Conservation (phyloP, 2,797 vertebrate genomes). For the Apodemus agrarius region DNA sequence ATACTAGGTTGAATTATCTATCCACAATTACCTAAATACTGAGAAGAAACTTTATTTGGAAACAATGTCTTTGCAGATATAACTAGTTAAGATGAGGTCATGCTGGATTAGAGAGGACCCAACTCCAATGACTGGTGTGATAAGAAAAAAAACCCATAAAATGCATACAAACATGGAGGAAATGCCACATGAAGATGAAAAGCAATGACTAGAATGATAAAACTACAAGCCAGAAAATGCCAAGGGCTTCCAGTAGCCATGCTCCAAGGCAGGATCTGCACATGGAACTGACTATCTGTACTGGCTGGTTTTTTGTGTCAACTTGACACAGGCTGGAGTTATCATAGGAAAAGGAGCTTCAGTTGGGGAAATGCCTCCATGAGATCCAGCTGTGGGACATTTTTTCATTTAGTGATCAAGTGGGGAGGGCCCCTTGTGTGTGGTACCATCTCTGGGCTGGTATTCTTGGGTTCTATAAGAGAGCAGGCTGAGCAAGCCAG, state of each 20-base stretch:
- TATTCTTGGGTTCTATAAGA: no score
- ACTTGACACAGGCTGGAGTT: no score
- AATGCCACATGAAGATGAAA: neutral
- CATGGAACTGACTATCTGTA: neutral
- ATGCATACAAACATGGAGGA: neutral
- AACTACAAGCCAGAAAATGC: neutral
- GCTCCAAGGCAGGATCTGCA: neutral
- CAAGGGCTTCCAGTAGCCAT: neutral
- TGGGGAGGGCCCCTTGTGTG: no score
- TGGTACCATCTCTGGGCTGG: no score
- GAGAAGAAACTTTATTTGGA: conserved; percentile 8
- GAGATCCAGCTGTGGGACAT: no score
- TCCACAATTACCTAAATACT: neutral
- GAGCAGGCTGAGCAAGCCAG: no score
- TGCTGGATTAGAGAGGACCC: neutral
- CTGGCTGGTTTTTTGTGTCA: no score
- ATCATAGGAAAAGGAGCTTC: no score
- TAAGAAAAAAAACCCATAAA: neutral
- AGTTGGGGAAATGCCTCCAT: no score
- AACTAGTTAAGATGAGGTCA: neutral
- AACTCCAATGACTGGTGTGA: neutral
- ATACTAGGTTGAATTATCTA: neutral
- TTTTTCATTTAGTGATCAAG: no score
- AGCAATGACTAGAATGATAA: neutral
- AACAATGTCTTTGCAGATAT: neutral